Evolutionary conservation across 2,113 vertebrate genomes (phyloP), one percentile per base, ranked within the genome.

Genomic region (Paralichthys olivaceus): DNA sequence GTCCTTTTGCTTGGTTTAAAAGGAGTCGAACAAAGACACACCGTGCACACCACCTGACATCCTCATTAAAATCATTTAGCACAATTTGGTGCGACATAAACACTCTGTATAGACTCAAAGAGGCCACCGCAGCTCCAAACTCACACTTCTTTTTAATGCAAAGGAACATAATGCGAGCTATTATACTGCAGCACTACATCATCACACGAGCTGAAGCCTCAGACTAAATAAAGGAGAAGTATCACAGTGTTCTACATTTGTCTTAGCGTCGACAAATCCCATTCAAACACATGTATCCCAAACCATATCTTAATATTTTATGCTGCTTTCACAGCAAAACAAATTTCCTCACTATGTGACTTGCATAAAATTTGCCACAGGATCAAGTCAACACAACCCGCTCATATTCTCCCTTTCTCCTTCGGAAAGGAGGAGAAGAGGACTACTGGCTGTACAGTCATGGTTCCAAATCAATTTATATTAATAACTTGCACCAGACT

Each of bases 61-160:
- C 22, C 58, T 61, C 37, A 65, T 71, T 74, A 61, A 77, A 77
- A 51, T 69, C 20, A 75, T 70, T 64, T 4, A 58, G 23, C 13
- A 14, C 59, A 56, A 51, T 64, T 72, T 68, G 15, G 4, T 59
- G 22, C 8, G 25, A 69, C 49, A 55, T 47, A 73, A 22, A n/a
- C 2, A 6, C 20, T 15, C 23, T 63, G 14, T 62, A 5, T 9
- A 20, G 34, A 56, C 60, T 51, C 12, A 22, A 73, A 57, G 4
- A n/a, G 5, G 13, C n/a, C 25, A 43, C 40, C 4, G 13, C 22
- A 17, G 1, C 9, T 12, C 2, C 14, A 4, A 51, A 43, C 72
- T 45, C 0, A 32, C 56, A 25, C 12, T 34, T 57, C 26, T 57
- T 68, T 62, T 37, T 13, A 40, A 74, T 69, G 28, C 12, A 34